phyloP scores from a whole-genome alignment of 2,888 invertebrate genomes.

The Amphipyra berbera region DNA sequence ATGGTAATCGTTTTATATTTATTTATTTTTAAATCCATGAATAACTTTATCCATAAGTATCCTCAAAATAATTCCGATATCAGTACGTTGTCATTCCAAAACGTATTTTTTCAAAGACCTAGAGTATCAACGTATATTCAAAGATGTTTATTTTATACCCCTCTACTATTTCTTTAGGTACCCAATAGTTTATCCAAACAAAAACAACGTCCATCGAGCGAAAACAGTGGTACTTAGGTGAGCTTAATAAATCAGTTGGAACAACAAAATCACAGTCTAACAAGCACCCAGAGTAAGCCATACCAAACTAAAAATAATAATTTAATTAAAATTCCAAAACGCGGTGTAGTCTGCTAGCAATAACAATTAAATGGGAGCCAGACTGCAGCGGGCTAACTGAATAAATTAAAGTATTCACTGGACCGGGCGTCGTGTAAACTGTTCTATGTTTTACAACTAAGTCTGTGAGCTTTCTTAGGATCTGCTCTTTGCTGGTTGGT shows the following conservation, averaged over 20 bases:
- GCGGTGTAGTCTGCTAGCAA: conserved; percentile 44
- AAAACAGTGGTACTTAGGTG: background rate
- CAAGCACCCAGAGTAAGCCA: conserved; percentile 6
- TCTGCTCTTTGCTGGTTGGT: background rate
- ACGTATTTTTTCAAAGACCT: too few relatives aligned
- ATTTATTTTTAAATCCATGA: too few relatives aligned
- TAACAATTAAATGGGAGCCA: conserved; percentile 49
- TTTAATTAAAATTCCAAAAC: conserved; percentile 53
- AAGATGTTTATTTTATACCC: too few relatives aligned
- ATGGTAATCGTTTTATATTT: too few relatives aligned
- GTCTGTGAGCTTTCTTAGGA: conserved; percentile 14
- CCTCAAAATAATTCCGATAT: too few relatives aligned
- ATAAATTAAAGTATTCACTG: conserved; percentile 50
- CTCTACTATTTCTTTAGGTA: too few relatives aligned
- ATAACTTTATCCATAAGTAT: too few relatives aligned
- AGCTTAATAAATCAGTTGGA: conserved; percentile 1
- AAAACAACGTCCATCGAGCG: background rate
- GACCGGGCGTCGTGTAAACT: conserved; percentile 34
- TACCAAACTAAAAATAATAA: conserved; percentile 48
- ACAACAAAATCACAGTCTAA: conserved; percentile 8
- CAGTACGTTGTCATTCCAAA: too few relatives aligned
- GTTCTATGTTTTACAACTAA: conserved; percentile 34
- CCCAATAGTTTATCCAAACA: too few relatives aligned
- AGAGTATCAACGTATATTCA: too few relatives aligned
- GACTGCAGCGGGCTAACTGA: conserved; percentile 52